Base-by-base conservation (phyloP, 2,888 invertebrate genomes). In the Portevinia maculata region DNA sequence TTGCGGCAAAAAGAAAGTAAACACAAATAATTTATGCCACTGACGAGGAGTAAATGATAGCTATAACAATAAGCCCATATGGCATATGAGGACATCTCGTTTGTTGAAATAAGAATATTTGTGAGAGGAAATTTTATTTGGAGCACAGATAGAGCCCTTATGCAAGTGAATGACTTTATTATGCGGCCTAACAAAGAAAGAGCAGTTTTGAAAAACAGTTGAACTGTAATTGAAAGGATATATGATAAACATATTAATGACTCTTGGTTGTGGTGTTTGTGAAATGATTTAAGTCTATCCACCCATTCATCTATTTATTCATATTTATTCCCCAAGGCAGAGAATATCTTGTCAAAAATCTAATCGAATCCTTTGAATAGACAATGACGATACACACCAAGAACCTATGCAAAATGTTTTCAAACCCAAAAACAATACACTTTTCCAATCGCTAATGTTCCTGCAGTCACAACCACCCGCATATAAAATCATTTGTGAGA, bases 1-100 rank as follows among this genome's bases (percentile, higher is more conserved):
- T 81, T 81, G 76, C 44, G 70, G 59, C 81, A 65, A 60, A 74
- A 69, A 57, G 70, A 64, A 65, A 60, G 75, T 70, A 70, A 81
- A 64, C 81, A 81, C 24, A 30, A 75, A 81, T 81, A 70, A 81
- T 81, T 70, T 76, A 81, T 81, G 70, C 76, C 67, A 37, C 44
- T 39, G 69, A 70, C 28, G 57, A 71, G 57, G 50, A 57, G 19
- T 53, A 30, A 19, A 60, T 71, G 76, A 62, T 71, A 53, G 60
- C 70, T 70, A 28, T 34, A 46, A 48, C 71, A 69, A 34, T 62
- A 69, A 75, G 55, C 57, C 79, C 67, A 32, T 69, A 44, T 48
- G 19, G 7, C 48, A 52, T 44, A 9, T 1, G 34, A 65, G 62
- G 41, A 62, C 55, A 32, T 53, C 37, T 28, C 24, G 30, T 30